A percentile compares a stretch with the other conserved stretches of the same genome.
phyloP scores from a whole-genome alignment of 2,113 vertebrate species.

The Lota lota region DNA sequence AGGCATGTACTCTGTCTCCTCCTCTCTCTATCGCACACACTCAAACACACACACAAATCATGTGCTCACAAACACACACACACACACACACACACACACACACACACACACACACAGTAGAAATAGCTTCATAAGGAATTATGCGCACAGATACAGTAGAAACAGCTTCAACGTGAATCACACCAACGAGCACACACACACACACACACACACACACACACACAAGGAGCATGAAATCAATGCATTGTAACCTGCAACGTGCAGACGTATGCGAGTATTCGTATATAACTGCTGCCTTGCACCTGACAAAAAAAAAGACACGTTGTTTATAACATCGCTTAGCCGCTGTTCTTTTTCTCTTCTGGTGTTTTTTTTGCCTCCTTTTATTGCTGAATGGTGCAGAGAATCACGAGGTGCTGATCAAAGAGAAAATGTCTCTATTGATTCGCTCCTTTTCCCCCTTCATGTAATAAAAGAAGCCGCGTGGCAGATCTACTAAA shows the following conservation, averaged over 20 bases:
- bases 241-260: background rate
- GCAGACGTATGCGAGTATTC: background rate
- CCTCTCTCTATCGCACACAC: no score
- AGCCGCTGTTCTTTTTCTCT: no score
- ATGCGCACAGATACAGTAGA: background rate
- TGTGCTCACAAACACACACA: background rate
- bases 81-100: background rate
- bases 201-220: conserved; percentile 11
- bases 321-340: background rate
- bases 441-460: no score
- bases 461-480: no score
- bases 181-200: conserved; percentile 1
- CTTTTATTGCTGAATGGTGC: no score
- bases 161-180: background rate
- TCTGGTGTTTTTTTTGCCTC: no score
- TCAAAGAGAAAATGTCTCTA: no score
- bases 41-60: background rate
- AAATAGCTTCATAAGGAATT: no score
- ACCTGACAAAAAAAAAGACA: background rate
- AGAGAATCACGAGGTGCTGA: no score
- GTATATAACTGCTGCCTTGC: background rate
- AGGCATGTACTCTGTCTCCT: no score
- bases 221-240: background rate
- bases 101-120: background rate
- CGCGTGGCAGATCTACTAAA: no score